Base-by-base conservation (phyloP, 2,113 vertebrate species). In the Piaya cayana region DNA sequence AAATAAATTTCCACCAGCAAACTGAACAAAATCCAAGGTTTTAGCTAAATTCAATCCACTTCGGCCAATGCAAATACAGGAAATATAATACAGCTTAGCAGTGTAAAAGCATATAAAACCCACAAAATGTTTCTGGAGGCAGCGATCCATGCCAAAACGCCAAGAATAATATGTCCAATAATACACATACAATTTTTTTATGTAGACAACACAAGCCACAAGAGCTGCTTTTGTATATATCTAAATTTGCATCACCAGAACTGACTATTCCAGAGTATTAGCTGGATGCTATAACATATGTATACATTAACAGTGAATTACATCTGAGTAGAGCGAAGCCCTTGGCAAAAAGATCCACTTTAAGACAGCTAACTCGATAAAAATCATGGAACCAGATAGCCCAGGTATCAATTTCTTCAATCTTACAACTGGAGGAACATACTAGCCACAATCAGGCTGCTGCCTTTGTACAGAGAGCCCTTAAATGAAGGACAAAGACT, bases 31-130 rank as follows among this genome's bases (percentile, higher is more conserved):
- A 92, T 90, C 93, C 95, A 96, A 89, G 58, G 56, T 69, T 95
- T 97, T 86, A 88, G 76, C 69, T 75, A 84, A 86, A 81, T 72
- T 90, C 86, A 84, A 82, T 69, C 49, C 22, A 90, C 83, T 95
- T 94, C 90, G 75, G 92, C 95, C 94, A 97, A 97, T 20, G 45
- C 88, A 97, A 96, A 96, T 96, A 96, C 58, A 94, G 69, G 90
- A 95, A 92, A 94, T 91, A 81, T 60, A 96, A 92, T 79, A 90
- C 37, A 83, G 87, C 79, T 88, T 88, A 93, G 85, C 52, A 90
- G 80, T 32, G 52, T 78, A 94, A 93, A 96, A 95, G 56, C 75
- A 81, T 59, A 83, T 96, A 91, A 95, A 96, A 77, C 75, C 63
- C 83, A 93, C 34, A 82, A 80, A 96, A 90, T 52, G 37, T 95